Percentiles rank a stretch among this genome's conserved stretches.
These are phyloP conservation scores for Chymomyza procnemis DNA, from an alignment of 2,888 invertebrate species.

Conservation along the genomic window DNA sequence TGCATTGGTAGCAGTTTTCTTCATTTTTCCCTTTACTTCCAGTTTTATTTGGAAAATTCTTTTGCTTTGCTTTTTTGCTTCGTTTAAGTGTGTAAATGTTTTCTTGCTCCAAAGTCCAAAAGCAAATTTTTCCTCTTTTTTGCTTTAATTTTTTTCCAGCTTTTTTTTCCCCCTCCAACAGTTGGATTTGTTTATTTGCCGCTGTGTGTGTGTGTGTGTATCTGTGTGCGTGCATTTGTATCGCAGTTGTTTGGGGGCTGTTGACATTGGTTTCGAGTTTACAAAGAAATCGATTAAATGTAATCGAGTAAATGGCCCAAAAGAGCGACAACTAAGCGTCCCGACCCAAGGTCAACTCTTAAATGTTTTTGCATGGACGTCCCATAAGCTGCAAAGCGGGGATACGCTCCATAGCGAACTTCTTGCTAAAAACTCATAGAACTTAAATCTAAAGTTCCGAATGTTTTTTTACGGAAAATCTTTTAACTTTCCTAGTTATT, in stretches of 20 bases:
- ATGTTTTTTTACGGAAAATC: no score
- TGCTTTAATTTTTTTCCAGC: constrained; percentile 51
- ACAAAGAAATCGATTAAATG: constrained; percentile 77
- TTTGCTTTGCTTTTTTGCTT: constrained; percentile 47
- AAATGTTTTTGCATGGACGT: background rate
- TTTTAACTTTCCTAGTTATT: no score
- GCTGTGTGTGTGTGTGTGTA: constrained; percentile 26
- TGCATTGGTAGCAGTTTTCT: constrained; percentile 31
- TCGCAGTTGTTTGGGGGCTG: constrained; percentile 60
- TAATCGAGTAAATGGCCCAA: constrained; percentile 73
- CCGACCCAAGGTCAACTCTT: constrained; percentile 1
- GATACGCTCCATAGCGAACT: no score
- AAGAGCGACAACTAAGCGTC: constrained; percentile 28
- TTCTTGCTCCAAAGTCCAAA: constrained; percentile 48
- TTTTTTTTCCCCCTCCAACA: no score
- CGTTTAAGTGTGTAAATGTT: constrained; percentile 72
- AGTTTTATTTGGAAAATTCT: constrained; percentile 38
- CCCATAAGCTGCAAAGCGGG: no score
- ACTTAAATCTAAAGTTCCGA: no score
- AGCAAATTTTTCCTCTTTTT: constrained; percentile 39
- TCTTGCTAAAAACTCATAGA: no score
- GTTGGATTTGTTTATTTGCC: constrained; percentile 52
- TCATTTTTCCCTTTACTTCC: constrained; percentile 34
- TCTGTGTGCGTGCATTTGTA: constrained; percentile 25
- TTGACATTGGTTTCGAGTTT: constrained; percentile 77